Evolutionary conservation across 2,888 invertebrate species (phyloP).

Genomic region (Pristionchus mayeri): DNA sequence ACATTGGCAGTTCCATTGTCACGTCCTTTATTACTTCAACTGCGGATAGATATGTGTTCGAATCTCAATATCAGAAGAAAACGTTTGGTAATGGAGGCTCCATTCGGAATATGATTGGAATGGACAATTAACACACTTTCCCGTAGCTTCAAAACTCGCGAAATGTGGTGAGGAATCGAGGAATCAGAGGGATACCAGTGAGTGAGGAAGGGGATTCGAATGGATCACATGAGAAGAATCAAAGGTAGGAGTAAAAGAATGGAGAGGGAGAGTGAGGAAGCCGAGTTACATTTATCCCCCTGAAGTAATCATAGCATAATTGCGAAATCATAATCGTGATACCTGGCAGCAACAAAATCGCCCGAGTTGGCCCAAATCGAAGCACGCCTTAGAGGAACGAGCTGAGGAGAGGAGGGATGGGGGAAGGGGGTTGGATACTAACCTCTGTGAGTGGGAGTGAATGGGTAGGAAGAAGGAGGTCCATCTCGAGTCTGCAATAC

Average conservation of each 20-base stretch:
- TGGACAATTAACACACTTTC: background rate
- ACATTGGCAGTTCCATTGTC: too few species aligned
- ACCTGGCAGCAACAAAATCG: background rate
- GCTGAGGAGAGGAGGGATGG: background rate
- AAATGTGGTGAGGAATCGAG: background rate
- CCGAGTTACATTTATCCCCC: background rate
- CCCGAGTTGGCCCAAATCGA: background rate
- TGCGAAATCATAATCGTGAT: too few species aligned
- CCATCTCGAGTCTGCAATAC: background rate
- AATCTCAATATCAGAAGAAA: background rate
- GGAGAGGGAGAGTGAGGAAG: background rate
- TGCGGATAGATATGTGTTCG: too few species aligned
- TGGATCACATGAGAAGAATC: too few species aligned
- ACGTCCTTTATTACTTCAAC: too few species aligned
- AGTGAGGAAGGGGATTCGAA: background rate
- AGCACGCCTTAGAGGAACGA: background rate
- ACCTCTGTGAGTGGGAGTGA: background rate
- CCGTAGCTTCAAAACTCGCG: background rate
- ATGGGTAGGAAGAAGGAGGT: background rate
- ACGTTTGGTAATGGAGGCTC: conserved; percentile 1
- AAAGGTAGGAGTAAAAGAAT: background rate
- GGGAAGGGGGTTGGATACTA: background rate
- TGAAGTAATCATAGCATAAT: too few species aligned
- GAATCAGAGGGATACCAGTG: background rate
- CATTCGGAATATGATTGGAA: background rate